A percentile compares a stretch with the other conserved stretches of the same genome.
These are phyloP conservation scores for Lipotes vexillifer DNA, from an alignment of 2,113 vertebrate genomes.

Conservation along the genomic window DNA sequence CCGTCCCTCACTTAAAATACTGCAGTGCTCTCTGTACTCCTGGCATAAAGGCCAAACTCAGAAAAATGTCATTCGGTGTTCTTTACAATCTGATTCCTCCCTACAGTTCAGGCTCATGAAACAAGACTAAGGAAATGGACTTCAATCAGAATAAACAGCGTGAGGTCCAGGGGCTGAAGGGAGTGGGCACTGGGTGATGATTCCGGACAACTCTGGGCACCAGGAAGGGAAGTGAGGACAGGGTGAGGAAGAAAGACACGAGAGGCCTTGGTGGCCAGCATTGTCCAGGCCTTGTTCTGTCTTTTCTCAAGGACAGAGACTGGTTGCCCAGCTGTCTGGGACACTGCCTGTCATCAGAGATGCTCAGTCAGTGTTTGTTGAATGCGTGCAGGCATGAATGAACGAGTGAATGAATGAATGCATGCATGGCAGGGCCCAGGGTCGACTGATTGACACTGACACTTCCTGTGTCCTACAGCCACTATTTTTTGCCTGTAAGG, in stretches of 20 bases:
- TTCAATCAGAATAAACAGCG: background rate
- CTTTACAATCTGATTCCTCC: background rate
- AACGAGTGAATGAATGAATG: no score
- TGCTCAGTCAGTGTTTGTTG: background rate
- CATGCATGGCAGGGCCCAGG: background rate
- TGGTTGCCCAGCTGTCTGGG: background rate
- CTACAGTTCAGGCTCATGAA: background rate
- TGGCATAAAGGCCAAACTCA: background rate
- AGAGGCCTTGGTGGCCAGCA: background rate
- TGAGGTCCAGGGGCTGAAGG: background rate
- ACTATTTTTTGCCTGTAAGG: background rate
- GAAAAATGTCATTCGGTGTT: background rate
- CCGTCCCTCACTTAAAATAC: background rate
- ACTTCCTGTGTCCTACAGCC: no score
- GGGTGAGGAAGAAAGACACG: rapidly evolving
- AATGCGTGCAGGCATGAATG: background rate
- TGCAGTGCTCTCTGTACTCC: background rate
- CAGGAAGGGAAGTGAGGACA: background rate
- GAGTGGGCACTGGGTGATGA: background rate
- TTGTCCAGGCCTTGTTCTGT: background rate
- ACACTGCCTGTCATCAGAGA: background rate
- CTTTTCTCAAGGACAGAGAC: background rate
- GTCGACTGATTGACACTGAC: no score
- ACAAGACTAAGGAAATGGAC: background rate
- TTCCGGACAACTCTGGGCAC: no score